These are phyloP conservation scores for Pangasianodon hypophthalmus DNA, from an alignment of 2,113 vertebrate genomes.

Conservation along the genomic window DNA sequence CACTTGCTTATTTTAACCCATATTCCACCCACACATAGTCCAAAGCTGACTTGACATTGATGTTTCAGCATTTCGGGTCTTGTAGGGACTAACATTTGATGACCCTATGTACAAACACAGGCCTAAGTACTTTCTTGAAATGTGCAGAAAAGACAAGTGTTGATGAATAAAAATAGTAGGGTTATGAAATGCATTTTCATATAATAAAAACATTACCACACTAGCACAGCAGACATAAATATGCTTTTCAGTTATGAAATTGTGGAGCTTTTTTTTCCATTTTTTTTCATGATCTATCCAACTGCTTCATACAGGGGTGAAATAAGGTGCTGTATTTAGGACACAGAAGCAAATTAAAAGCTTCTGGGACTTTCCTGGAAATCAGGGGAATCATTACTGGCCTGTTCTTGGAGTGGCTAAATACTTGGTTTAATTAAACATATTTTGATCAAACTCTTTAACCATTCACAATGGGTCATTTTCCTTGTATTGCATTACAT, in stretches of 20 bases:
- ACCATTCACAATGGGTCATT: conserved; percentile 28
- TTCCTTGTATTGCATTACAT: conserved; percentile 54
- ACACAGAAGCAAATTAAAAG: neutral
- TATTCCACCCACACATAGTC: conserved; percentile 2
- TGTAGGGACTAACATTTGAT: neutral
- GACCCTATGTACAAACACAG: neutral
- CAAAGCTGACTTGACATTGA: neutral
- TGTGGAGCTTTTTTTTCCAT: neutral
- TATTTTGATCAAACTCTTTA: conserved; percentile 39
- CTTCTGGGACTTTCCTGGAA: neutral
- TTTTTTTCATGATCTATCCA: neutral
- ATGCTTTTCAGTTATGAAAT: neutral
- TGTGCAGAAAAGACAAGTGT: conserved; percentile 22
- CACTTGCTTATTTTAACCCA: neutral
- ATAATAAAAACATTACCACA: neutral
- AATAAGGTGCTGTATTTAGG: neutral
- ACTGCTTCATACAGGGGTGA: neutral
- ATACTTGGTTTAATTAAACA: neutral
- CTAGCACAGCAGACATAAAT: neutral
- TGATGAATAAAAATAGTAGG: neutral
- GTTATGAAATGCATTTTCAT: neutral
- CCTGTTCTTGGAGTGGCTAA: conserved; percentile 17
- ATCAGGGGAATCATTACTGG: neutral
- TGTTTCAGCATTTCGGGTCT: conserved; percentile 4
- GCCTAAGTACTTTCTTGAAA: neutral